Percentiles rank a stretch among this genome's conserved stretches.
Conservation (phyloP, 64 coral and sea anemone species). For the Actinia equina region DNA sequence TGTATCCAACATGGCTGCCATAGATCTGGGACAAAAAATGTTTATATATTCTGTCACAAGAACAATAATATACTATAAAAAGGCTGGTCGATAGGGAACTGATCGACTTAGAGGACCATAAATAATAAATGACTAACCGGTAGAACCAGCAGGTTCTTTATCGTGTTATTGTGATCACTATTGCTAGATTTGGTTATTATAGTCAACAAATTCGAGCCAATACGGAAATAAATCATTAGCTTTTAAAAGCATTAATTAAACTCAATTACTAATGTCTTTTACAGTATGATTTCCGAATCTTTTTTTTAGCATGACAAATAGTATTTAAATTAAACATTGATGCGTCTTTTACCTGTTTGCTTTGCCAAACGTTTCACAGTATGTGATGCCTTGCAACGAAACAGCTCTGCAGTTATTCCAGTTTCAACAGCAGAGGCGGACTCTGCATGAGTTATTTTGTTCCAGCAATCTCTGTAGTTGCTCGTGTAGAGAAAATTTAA, state of each 20-base stretch:
- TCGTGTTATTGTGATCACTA: background rate
- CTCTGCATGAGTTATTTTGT: background rate
- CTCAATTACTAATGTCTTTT: background rate
- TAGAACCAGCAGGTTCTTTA: background rate
- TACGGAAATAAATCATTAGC: background rate
- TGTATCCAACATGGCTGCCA: too few relatives aligned
- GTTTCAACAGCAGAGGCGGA: too few relatives aligned
- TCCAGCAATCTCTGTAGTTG: background rate
- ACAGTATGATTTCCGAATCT: background rate
- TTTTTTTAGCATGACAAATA: background rate
- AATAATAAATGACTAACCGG: constrained; percentile 1
- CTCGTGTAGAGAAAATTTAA: too few relatives aligned
- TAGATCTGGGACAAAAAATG: too few relatives aligned
- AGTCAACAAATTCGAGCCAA: background rate
- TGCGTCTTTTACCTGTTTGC: background rate
- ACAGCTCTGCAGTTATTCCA: too few relatives aligned
- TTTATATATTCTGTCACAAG: too few relatives aligned
- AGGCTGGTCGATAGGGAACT: background rate
- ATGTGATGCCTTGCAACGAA: too few relatives aligned
- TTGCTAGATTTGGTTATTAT: background rate
- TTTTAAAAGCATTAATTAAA: background rate
- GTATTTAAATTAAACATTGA: background rate
- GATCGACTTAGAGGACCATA: background rate
- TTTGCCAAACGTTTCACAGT: background rate
- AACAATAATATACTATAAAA: too few relatives aligned